These are phyloP conservation scores for Magallana gigas DNA, from an alignment of 1,140 invertebrate genomes.

Conservation along the genomic window DNA sequence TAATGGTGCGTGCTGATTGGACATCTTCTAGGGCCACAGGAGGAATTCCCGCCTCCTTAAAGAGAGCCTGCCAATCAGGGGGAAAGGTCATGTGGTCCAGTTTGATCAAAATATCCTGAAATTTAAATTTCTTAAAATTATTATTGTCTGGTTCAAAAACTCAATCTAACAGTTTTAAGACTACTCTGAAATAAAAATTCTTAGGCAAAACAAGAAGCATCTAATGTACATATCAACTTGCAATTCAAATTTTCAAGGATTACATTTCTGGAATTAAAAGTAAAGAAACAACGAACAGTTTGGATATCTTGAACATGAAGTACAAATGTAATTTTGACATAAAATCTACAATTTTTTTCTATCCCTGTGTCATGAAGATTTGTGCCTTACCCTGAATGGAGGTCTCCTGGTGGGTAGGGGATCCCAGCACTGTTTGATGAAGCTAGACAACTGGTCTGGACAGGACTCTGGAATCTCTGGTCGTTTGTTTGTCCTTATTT, in stretches of 20 bases:
- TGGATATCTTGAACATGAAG: too few species aligned
- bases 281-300: too few species aligned
- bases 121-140: background rate
- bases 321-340: too few species aligned
- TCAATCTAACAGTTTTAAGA: too few species aligned
- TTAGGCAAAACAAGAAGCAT: too few species aligned
- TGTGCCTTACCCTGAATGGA: constrained; percentile 69
- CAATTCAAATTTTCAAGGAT: too few species aligned
- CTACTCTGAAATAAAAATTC: too few species aligned
- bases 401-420: constrained; percentile 70
- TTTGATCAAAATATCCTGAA: constrained; percentile 65
- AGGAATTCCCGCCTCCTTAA: constrained; percentile 68
- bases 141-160: too few species aligned
- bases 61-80: constrained; percentile 67
- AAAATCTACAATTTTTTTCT: too few species aligned
- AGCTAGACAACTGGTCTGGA: constrained; percentile 63
- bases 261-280: too few species aligned
- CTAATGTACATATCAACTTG: too few species aligned
- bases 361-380: too few species aligned
- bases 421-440: constrained; percentile 73
- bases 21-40: constrained; percentile 64
- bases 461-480: constrained; percentile 67
- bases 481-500: constrained; percentile 66
- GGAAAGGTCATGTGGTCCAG: constrained; percentile 69
- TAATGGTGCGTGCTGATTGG: constrained; percentile 66